Base-by-base conservation (phyloP, 2,797 vertebrate species). In the Simalia tracyae region DNA sequence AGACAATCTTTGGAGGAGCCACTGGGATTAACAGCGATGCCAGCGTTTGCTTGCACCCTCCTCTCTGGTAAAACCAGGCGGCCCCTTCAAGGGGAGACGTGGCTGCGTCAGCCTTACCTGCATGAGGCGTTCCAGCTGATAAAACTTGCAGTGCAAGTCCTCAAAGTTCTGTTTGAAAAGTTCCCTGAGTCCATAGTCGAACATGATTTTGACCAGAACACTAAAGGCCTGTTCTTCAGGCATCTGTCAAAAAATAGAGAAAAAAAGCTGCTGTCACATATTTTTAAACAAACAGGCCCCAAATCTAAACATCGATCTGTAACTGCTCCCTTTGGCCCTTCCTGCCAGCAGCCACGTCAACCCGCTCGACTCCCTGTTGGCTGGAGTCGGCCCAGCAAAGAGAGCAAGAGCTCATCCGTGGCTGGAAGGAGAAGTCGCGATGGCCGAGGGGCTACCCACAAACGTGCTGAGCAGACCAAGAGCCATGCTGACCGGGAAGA, bases 81-180 rank as follows among this genome's bases (percentile, higher is more conserved):
- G 26, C 0, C 1, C n/a, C 0, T 61, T 0, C 4, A 26, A 46
- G 42, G 81, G 24, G 56, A 36, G 1, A 0, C 1, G 0, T 2
- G 22, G 24, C 0, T 0, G 0, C 10, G 3, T 46, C 72, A 4
- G 24, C 54, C 95, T 94, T 81, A 99, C 99, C 99, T 99, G 99
- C 99, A 99, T 99, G 95, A 99, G 98, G 94, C 98, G 98, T 96
- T 99, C 99, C 96, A 99, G 98, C 94, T 99, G 99, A 95, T 99
- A 99, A 97, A 99, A 99, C 96, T 99, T 99, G 99, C 99, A 99
- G 96, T 99, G 99, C 94, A 99, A 98, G 98, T 99, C 99, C 97
- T 99, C 99, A 98, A 99, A 99, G 96, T 99, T 99, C 97, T 99
- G 99, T 97, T 99, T 99, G 98, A 99, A 99, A 97, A 99, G 99